Base-by-base conservation (phyloP, 1,140 invertebrate genomes). In the Ectropis grisescens region DNA sequence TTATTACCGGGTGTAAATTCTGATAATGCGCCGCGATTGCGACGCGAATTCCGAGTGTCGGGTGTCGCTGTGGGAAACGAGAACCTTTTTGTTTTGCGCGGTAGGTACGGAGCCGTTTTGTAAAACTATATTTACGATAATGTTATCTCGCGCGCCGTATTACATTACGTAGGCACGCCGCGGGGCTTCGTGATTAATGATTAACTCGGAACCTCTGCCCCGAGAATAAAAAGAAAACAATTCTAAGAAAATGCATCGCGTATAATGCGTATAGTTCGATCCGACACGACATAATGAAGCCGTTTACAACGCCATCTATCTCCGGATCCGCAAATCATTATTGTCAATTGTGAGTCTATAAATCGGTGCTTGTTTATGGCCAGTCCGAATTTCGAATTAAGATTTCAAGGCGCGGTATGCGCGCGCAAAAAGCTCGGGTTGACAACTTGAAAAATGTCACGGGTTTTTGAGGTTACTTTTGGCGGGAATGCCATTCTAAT, bases 401-500 rank as follows among this genome's bases (percentile, higher is more conserved):
- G 75, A 69, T 74, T 80, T 76, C 61, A 70, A 70, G 52, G 58
- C 64, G 37, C 46, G 59, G 65, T 58, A 70, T 57, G 50, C 52
- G 42, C 39, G 29, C 40, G 58, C 66, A 74, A 78, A 80, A 75
- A 78, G 39, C 58, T 49, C 60, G 16, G 16, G 24, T 34, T 37
- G 43, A 37, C 37, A 40, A 29, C 29, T 47, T 41, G 43, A 47
- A 29, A 41, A 35, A 47, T 47, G 38, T 33, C 37, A 37, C 15
- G 24, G 6, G 24, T 45, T 45, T 33, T 37, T 37, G 23, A 37
- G 24, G 24, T 26, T 26, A 37, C 13, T 37, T 47, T 41, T 41
- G 53, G 58, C 58, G 56, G 58, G 58, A 66, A 54, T 58, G 64
- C 61, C 59, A 74, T 71, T 79, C 71, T 80, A 78, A 80, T 80